These are phyloP conservation scores for Neodiprion pinetum DNA, from an alignment of 1,140 invertebrate genomes.

Conservation along the genomic window DNA sequence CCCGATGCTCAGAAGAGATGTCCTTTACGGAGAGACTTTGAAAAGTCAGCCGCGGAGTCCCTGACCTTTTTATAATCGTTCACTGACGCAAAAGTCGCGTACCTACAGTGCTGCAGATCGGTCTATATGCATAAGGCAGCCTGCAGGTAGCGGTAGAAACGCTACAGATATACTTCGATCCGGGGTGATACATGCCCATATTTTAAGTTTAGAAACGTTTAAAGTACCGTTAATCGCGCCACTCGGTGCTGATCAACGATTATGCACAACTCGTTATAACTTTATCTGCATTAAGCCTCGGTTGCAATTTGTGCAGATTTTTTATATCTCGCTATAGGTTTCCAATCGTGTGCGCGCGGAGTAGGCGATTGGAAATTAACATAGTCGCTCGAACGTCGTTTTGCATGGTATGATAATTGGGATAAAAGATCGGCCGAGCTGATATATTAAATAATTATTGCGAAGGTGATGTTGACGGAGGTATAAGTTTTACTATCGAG, in stretches of 20 bases:
- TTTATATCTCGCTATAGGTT: background rate
- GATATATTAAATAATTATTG: background rate
- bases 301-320: background rate
- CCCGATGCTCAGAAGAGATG: too few relatives aligned
- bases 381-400: too few relatives aligned
- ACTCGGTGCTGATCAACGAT: background rate
- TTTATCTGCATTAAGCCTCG: background rate
- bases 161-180: background rate
- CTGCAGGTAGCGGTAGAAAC: too few relatives aligned
- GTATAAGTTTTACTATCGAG: too few relatives aligned
- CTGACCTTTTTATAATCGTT: background rate
- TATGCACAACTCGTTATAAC: background rate
- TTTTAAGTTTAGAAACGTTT: background rate
- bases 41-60: background rate
- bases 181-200: background rate
- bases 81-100: too few relatives aligned
- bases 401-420: too few relatives aligned
- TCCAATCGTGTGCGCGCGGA: too few relatives aligned
- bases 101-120: too few relatives aligned
- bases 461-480: too few relatives aligned
- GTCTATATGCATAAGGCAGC: too few relatives aligned
- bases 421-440: too few relatives aligned
- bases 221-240: background rate
- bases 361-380: too few relatives aligned
- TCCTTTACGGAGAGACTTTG: background rate